Base-by-base conservation (phyloP, 2,888 invertebrate genomes). In the Hirtodrosophila histrioides region DNA sequence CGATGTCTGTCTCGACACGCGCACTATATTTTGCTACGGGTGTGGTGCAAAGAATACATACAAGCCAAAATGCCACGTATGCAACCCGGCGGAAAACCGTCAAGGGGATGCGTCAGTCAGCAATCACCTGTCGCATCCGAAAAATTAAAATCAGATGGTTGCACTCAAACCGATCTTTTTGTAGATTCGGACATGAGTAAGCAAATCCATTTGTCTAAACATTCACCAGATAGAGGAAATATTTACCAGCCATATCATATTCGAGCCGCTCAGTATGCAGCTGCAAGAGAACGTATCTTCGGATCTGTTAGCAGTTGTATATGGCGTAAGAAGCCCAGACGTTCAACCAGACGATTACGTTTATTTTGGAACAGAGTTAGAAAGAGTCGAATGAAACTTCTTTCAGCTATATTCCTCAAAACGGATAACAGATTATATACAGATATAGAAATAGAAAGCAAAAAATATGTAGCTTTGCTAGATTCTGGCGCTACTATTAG, bases 401-500 rank as follows among this genome's bases (percentile, higher is more conserved):
- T 46, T 8, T 39, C 46, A 3, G 46, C 56, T 0, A 41, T 56
- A 23, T 40, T 56, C 23, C n/a, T 37, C 3, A 56, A 3, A n/a
- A 17, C 17, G 4, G 58, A 58, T 23, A 58, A 44, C 23, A 35
- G 61, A 8, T 11, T 61, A 1, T 61, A 46, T 11, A 53, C 61
- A 6, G 53, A 54, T 4, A 41, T 61, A 2, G 36, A 24, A 3
- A 12, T 60, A 0, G 45, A 51, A 44, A 45, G 45, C 4, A 36
- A 27, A 8, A 8, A 8, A 6, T 36, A 35, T 7, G 12, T 57
- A 4, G 58, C 50, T 33, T 17, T 17, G 17, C 17, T 17, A 17
- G 17, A 1, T 17, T 49, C 55, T 9, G 62, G 62, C 11, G 62
- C 54, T 9, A 49, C 44, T 6, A 33, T 55, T 12, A 62, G 55